Base-by-base conservation (phyloP, 1,140 invertebrate genomes). In the Arion vulgaris region DNA sequence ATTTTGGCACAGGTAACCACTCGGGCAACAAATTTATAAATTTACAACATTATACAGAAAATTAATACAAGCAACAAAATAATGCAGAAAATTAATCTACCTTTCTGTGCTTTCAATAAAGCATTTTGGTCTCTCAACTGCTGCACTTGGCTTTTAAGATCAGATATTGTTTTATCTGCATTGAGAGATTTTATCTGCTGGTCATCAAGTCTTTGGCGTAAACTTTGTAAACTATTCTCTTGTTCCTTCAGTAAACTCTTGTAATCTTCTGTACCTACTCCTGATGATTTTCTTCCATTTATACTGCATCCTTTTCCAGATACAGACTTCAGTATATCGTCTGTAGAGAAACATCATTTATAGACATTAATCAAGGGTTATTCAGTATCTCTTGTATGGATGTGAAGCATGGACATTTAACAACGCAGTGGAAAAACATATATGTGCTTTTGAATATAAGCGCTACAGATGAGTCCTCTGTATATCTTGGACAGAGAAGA, bases 41-140 rank as follows among this genome's bases (percentile, higher is more conserved):
- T n/a, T n/a, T n/a, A n/a, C n/a, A n/a, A n/a, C n/a, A n/a, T n/a
- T n/a, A n/a, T n/a, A n/a, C n/a, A n/a, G n/a, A n/a, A n/a, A n/a
- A n/a, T n/a, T n/a, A 45, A 45, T 7, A 45, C 5, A 45, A 45
- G 15, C 5, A 45, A 45, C 5, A 45, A 45, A 45, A 45, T 15
- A 45, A 45, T 45, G 15, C 15, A 45, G 15, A 45, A 7, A 45
- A 45, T 45, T n/a, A n/a, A n/a, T 5, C 41, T 78, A 78, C 73
- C 91, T 89, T 92, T 92, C 78, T 96, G 95, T 0, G 96, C 96
- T 93, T 96, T 96, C 0, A 97, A 92, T 62, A 98, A 92, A 5
- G 96, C 95, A 92, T 97, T 97, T 92, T 98, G 96, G 92, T 97
- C 96, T 88, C 95, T 95, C 19, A 98, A 92, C 88, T 96, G 95